phyloP scores from a whole-genome alignment of 1,140 invertebrate genomes.

The Hormaphis cornu region DNA sequence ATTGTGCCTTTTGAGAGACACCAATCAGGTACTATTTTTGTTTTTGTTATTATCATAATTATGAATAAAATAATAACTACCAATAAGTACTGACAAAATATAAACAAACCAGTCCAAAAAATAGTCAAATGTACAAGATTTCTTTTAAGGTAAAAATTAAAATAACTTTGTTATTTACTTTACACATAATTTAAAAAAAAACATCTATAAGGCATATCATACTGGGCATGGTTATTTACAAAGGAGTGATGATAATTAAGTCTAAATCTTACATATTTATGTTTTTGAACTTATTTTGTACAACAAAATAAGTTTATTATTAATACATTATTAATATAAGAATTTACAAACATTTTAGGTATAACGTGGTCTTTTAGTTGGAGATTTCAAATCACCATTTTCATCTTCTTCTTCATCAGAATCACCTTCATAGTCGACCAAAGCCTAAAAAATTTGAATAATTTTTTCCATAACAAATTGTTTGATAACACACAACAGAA shows the following conservation, averaged over 20 bases:
- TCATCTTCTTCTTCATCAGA: constrained; percentile 81
- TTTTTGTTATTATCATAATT: constrained; percentile 2
- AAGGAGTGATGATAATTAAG: constrained; percentile 15
- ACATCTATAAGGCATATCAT: constrained; percentile 20
- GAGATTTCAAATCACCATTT: constrained; percentile 30
- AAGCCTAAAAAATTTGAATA: constrained; percentile 48
- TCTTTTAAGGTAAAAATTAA: constrained; percentile 10
- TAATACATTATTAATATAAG: constrained; percentile 7
- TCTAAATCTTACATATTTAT: constrained; percentile 17
- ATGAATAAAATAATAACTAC: constrained; percentile 13
- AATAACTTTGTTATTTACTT: constrained; percentile 25
- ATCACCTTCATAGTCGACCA: constrained; percentile 93
- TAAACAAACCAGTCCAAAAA: not conserved
- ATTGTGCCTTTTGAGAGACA: not conserved
- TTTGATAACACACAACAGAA: not conserved
- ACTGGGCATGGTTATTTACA: constrained; percentile 18
- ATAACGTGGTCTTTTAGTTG: constrained; percentile 33
- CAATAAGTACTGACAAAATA: constrained; percentile 23
- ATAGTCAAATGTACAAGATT: constrained; percentile 25
- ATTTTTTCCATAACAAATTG: not conserved
- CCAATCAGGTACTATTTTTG: not conserved
- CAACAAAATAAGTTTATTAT: constrained; percentile 22
- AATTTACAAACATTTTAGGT: constrained; percentile 29
- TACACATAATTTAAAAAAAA: constrained; percentile 9
- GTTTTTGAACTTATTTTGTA: constrained; percentile 10